Conservation (phyloP, 1,140 invertebrate species). For the Macrosteles quadrilineatus region DNA sequence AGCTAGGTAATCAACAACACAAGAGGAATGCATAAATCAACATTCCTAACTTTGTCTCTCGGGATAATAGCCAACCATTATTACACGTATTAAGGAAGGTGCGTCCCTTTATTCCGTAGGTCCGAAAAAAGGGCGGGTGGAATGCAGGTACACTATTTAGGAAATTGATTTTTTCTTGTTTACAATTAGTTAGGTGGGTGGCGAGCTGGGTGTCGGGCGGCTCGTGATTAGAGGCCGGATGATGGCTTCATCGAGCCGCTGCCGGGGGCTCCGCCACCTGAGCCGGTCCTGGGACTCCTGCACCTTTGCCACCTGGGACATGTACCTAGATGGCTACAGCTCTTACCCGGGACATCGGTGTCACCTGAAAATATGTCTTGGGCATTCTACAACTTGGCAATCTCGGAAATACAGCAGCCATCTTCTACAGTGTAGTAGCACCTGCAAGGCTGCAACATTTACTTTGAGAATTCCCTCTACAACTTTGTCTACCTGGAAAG, state of each 20-base stretch:
- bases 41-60: no score
- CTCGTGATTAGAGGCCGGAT: conserved; percentile 5
- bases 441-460: no score
- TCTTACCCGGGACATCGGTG: not conserved
- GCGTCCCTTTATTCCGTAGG: no score
- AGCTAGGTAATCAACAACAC: no score
- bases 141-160: conserved; percentile 18
- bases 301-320: not conserved
- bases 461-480: no score
- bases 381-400: no score
- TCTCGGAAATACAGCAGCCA: no score
- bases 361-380: not conserved
- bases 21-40: no score
- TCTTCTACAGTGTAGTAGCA: no score
- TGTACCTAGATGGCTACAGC: not conserved
- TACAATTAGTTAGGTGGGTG: conserved; percentile 24
- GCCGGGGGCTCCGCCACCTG: conserved; percentile 9
- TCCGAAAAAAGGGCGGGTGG: not conserved
- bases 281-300: not conserved
- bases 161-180: conserved; percentile 27
- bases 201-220: not conserved
- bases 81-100: no score
- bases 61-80: no score
- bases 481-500: no score
- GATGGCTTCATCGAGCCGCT: conserved; percentile 7